Percentiles rank a stretch among this genome's conserved stretches.
These are phyloP conservation scores for Microcebus griseorufus DNA, from an alignment of 2,113 vertebrate species.

Conservation along the genomic window DNA sequence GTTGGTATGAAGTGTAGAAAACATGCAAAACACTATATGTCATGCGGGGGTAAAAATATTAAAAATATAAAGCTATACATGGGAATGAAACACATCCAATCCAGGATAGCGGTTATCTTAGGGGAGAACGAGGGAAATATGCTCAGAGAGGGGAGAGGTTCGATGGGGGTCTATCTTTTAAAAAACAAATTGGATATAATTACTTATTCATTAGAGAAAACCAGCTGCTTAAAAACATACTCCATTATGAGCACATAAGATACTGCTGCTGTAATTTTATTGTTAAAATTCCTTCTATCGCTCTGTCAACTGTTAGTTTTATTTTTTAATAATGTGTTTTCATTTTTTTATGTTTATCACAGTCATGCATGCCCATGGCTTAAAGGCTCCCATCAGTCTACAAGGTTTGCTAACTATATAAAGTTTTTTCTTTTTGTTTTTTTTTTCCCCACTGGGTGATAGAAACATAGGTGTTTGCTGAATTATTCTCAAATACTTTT, in stretches of 20 bases:
- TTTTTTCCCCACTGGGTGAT: background rate
- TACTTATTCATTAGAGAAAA: conserved; percentile 43
- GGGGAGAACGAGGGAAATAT: background rate
- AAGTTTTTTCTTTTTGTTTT: background rate
- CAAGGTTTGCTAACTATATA: background rate
- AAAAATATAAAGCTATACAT: background rate
- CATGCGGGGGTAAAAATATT: background rate
- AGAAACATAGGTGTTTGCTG: background rate
- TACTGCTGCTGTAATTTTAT: background rate
- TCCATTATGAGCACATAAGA: background rate
- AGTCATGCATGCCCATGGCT: background rate
- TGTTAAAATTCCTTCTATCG: background rate
- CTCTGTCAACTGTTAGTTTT: background rate
- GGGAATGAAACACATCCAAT: background rate
- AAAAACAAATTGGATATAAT: background rate
- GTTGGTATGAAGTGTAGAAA: background rate
- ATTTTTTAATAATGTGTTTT: conserved; percentile 36
- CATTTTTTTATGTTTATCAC: background rate
- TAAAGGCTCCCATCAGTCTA: background rate
- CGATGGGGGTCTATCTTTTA: background rate
- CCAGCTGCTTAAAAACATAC: background rate
- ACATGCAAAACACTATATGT: too few relatives aligned
- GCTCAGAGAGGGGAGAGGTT: background rate
- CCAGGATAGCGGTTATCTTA: background rate
- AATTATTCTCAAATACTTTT: background rate